A percentile compares a stretch with the other conserved stretches of the same genome.
Conservation (phyloP, 2,888 invertebrate species). For the Melinaea marsaeus region DNA sequence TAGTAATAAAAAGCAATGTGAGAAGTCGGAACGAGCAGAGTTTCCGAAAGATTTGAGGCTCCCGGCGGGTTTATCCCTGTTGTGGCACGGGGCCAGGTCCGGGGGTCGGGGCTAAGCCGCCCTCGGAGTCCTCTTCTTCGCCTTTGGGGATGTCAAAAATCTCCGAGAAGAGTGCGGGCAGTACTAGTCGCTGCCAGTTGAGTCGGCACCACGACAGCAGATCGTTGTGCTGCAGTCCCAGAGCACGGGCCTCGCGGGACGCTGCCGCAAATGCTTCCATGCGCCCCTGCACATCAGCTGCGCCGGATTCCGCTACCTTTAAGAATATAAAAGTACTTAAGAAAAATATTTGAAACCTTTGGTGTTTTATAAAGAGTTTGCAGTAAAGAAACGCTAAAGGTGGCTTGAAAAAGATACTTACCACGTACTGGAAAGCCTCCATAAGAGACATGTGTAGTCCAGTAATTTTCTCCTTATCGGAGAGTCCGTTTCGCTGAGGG, state of each 20-base stretch:
- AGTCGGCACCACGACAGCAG: constrained; percentile 94
- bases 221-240: constrained; percentile 90
- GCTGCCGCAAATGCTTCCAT: constrained; percentile 50
- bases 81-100: not conserved
- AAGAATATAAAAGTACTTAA: not conserved
- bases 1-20: constrained; percentile 1
- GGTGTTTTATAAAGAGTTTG: no score
- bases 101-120: constrained; percentile 10
- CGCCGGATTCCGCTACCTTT: constrained; percentile 34
- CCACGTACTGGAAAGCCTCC: constrained; percentile 85
- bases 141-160: constrained; percentile 95
- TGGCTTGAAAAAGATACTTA: constrained; percentile 27
- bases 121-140: constrained; percentile 45
- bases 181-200: constrained; percentile 89
- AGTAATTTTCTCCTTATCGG: constrained; percentile 81
- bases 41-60: constrained; percentile 20
- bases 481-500: constrained; percentile 87
- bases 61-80: not conserved
- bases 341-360: not conserved
- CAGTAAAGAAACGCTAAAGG: no score
- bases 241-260: constrained; percentile 83
- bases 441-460: constrained; percentile 82
- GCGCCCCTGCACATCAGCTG: constrained; percentile 43
- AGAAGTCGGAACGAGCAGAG: constrained; percentile 3
- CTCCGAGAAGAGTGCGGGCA: constrained; percentile 96